Evolutionary conservation across 2,797 vertebrate species (phyloP).

Genomic region (Tympanoctomys barrerae): DNA sequence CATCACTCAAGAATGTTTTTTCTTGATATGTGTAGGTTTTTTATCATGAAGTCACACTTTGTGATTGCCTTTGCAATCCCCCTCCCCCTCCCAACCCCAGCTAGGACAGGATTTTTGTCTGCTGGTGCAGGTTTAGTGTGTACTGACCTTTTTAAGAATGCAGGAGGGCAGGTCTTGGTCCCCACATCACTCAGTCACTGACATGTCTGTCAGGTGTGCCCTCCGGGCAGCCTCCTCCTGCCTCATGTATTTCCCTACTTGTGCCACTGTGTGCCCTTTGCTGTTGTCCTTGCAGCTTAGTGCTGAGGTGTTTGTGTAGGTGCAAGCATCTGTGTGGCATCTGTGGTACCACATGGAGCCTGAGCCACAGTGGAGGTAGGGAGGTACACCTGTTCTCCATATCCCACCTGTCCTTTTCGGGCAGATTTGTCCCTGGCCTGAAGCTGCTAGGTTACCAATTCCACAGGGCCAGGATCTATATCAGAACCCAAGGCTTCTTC

Average conservation of each 20-base stretch:
- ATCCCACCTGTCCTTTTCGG: neutral
- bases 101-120: neutral
- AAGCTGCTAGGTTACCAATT: neutral
- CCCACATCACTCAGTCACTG: neutral
- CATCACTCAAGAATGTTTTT: neutral
- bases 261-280: neutral
- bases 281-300: neutral
- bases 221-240: fast-evolving
- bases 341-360: neutral
- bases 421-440: neutral
- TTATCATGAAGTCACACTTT: neutral
- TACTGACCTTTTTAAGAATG: neutral
- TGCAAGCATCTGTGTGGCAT: neutral
- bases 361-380: too few relatives aligned
- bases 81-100: neutral
- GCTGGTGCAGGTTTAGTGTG: neutral
- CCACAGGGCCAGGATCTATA: neutral
- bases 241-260: neutral
- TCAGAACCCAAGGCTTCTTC: neutral
- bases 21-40: neutral
- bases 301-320: neutral
- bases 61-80: neutral
- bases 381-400: fast-evolving
- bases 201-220: fast-evolving
- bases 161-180: neutral